Conservation (phyloP, 2,888 invertebrate genomes). For the Drosophila kanekoi region DNA sequence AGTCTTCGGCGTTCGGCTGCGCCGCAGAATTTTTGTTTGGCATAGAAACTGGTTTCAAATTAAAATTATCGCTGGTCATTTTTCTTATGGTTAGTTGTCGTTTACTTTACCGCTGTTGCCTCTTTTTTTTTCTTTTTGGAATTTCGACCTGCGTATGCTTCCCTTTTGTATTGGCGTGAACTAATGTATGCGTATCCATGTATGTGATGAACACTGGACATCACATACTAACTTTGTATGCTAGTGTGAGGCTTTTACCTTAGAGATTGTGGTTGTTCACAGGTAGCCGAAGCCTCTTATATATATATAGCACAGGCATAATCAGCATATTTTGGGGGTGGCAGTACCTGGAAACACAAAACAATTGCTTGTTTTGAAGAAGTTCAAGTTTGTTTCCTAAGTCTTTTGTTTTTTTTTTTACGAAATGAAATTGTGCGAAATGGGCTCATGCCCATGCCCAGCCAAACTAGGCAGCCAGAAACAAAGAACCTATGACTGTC, state of each 20-base stretch:
- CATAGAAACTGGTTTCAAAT: conserved; percentile 83
- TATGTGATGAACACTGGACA: conserved; percentile 30
- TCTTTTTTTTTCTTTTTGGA: conserved; percentile 53
- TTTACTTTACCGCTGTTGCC: conserved; percentile 65
- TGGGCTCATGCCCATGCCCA: neutral
- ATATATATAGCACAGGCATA: neutral
- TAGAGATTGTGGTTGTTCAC: conserved; percentile 21
- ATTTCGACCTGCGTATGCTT: conserved; percentile 68
- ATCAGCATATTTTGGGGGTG: conserved; percentile 1
- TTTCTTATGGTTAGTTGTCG: conserved; percentile 80
- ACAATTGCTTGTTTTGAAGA: neutral
- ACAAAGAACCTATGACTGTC: conserved; percentile 25
- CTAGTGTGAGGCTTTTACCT: conserved; percentile 3
- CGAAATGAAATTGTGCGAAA: neutral
- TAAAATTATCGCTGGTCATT: conserved; percentile 84
- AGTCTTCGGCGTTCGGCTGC: conserved; percentile 51
- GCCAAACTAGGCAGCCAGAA: conserved; percentile 5
- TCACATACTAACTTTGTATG: conserved; percentile 22
- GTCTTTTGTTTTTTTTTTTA: conserved; percentile 17
- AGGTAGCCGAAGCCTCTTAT: neutral
- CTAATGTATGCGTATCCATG: conserved; percentile 52
- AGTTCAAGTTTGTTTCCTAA: conserved; percentile 43
- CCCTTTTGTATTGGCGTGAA: conserved; percentile 65
- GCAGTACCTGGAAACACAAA: neutral
- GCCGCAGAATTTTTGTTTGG: conserved; percentile 77